A percentile compares a stretch with the other conserved stretches of the same genome.
Evolutionary conservation across 2,797 vertebrate genomes (phyloP).

Genomic region (Cyclura pinguis): DNA sequence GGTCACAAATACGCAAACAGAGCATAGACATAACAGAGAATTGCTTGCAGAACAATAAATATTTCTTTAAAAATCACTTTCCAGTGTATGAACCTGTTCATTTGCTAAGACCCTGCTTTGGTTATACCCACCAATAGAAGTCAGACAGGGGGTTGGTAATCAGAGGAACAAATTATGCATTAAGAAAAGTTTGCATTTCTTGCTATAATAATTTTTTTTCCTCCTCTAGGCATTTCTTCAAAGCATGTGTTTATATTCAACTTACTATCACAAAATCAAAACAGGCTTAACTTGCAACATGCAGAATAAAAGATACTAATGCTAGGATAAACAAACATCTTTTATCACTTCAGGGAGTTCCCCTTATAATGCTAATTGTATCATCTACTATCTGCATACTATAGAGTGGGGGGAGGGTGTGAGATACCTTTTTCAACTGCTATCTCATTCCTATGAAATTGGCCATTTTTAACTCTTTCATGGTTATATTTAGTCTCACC

Average conservation of each 20-base stretch:
- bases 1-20: neutral
- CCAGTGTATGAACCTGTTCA: neutral
- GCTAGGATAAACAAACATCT: no score
- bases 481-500: no score
- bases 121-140: neutral
- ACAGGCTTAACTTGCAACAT: no score
- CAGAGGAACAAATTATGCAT: no score
- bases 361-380: neutral
- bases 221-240: no score
- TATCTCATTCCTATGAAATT: neutral
- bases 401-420: neutral
- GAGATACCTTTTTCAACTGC: neutral
- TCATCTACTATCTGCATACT: neutral
- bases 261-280: neutral
- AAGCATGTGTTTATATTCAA: no score
- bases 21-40: neutral
- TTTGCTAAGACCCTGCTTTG: neutral
- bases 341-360: neutral
- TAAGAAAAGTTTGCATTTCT: no score
- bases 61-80: neutral
- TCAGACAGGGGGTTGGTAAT: neutral
- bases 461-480: neutral
- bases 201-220: no score
- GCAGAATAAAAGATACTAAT: no score
- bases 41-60: neutral